Evolutionary conservation across 2,888 invertebrate species (phyloP).

Genomic region (Cylloceria caligata): DNA sequence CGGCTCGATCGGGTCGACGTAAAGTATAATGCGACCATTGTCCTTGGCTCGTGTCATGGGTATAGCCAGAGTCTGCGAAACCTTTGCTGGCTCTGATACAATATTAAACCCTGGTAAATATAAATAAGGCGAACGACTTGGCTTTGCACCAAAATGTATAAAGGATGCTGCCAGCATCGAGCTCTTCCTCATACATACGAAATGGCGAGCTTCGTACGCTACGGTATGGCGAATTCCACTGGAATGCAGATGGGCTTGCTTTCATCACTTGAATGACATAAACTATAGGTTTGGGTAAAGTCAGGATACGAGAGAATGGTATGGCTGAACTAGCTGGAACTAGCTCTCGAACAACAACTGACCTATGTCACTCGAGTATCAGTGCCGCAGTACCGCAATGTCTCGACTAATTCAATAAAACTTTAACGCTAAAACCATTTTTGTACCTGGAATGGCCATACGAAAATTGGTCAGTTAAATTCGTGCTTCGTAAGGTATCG

Average conservation of each 20-base stretch:
- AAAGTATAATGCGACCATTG: conserved; percentile 31
- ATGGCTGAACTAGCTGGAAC: not conserved
- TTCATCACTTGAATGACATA: not conserved
- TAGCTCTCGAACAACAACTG: not conserved
- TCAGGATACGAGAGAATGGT: not conserved
- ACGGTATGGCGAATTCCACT: not conserved
- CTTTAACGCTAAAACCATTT: not conserved
- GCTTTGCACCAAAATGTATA: conserved; percentile 37
- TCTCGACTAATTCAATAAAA: not conserved
- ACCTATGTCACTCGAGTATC: not conserved
- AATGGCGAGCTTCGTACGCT: not conserved
- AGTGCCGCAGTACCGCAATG: not conserved
- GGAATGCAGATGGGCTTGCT: conserved; percentile 5
- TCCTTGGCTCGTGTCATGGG: conserved; percentile 9
- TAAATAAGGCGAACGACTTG: conserved; percentile 36
- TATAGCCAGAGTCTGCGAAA: not conserved
- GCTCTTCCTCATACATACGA: not conserved
- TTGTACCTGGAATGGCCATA: not conserved
- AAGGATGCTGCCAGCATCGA: conserved; percentile 14
- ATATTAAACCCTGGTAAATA: conserved; percentile 37
- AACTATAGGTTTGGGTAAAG: not conserved
- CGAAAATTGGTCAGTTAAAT: not conserved
- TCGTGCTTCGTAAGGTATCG: no score
- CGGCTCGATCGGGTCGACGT: conserved; percentile 13
- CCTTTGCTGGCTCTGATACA: conserved; percentile 8